Base-by-base conservation (phyloP, 2,888 invertebrate species). In the Heliconius ismenius region DNA sequence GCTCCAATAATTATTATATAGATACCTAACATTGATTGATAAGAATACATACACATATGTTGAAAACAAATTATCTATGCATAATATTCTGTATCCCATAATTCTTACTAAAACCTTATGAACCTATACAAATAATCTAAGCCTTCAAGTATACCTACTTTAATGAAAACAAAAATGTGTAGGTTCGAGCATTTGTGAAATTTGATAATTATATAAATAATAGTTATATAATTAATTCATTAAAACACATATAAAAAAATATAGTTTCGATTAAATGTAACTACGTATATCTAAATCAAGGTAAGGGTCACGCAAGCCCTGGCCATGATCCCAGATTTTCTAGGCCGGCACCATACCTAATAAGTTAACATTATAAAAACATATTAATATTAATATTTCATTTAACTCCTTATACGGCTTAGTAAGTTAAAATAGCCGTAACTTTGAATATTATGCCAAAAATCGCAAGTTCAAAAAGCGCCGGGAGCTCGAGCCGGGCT, bases 401-500 rank as follows among this genome's bases (percentile, higher is more conserved):
- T 54, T 69, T 54, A 32, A 58, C 0, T 7, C 32, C 54, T 58
- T 32, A 32, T 32, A 58, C 58, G 28, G 11, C 7, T n/a, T 13
- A 26, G 43, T 32, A 32, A n/a, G 11, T 24, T 70, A 7, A 54
- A 70, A n/a, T n/a, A 13, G 54, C 58, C 54, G 39, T 32, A 69
- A 70, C 65, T 75, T 75, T 74, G 58, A 77, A 78, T 24, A 69
- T 78, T 77, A 78, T 70, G 69, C 60, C 73, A 85, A 84, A 83
- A 81, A 82, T 81, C 85, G 83, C 86, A 83, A 84, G 85, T 85
- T 87, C 83, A 85, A 85, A 87, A 87, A 85, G 86, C 84, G 83
- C 86, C 87, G 86, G 86, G 89, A 90, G 91, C 92, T 92, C 89
- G 91, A 90, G 91, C 94, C 91, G 91, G 93, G 92, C 91, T 90